Conservation (phyloP, 2,888 invertebrate genomes). For the Machimus atricapillus region DNA sequence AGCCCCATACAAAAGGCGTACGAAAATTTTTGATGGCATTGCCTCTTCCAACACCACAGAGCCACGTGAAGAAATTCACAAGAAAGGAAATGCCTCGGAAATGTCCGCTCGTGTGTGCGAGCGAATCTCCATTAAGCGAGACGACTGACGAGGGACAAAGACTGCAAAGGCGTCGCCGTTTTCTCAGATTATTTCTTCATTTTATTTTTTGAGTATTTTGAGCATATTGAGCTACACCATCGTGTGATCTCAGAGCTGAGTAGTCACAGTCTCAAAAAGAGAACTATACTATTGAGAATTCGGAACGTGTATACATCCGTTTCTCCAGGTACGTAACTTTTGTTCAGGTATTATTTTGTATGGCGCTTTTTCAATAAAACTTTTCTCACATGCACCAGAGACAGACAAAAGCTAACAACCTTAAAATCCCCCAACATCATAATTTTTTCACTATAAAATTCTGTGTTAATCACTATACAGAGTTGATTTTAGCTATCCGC, state of each 20-base stretch:
- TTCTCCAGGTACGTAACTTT: not conserved
- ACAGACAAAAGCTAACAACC: not conserved
- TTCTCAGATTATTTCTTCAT: too few relatives aligned
- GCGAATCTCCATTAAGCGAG: not conserved
- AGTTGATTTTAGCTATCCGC: not conserved
- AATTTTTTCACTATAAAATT: not conserved
- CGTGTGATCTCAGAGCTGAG: not conserved
- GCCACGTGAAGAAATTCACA: conserved; percentile 2
- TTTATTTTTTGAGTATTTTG: too few relatives aligned
- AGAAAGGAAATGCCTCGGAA: not conserved
- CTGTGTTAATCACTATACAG: not conserved
- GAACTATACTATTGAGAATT: not conserved
- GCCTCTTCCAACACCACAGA: conserved; percentile 4
- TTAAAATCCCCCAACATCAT: not conserved
- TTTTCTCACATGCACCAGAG: not conserved
- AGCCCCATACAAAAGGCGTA: not conserved
- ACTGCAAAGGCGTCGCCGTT: not conserved
- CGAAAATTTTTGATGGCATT: not conserved
- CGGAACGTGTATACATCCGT: not conserved
- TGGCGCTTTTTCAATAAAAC: not conserved
- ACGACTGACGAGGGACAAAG: not conserved
- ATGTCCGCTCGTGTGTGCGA: not conserved
- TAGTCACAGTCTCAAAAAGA: not conserved
- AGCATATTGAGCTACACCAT: not conserved
- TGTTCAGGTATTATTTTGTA: not conserved